A percentile compares a stretch with the other conserved stretches of the same genome.
These are phyloP conservation scores for Neotoxoptera formosana DNA, from an alignment of 1,140 invertebrate species.

Conservation along the genomic window DNA sequence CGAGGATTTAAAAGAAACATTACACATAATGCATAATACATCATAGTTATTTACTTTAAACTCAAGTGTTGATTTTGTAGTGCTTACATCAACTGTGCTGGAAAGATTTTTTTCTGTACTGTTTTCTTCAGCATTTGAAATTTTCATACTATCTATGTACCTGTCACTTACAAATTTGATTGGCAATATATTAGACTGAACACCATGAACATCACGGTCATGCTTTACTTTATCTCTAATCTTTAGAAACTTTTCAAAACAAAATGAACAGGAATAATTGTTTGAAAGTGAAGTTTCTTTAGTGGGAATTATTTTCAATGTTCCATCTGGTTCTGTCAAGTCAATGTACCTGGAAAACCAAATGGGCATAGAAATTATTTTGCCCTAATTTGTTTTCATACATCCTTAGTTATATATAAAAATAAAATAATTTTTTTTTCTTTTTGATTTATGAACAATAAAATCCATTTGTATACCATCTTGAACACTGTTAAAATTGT, in stretches of 20 bases:
- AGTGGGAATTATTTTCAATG: conserved; percentile 32
- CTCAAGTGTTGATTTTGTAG: not conserved
- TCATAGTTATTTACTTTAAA: not conserved
- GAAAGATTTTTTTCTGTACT: not conserved
- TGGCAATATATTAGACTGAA: conserved; percentile 21
- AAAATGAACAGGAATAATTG: conserved; percentile 51
- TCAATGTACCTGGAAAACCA: conserved; percentile 45
- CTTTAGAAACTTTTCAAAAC: conserved; percentile 46
- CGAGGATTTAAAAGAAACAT: not conserved
- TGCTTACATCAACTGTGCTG: not conserved
- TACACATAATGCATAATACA: conserved; percentile 16
- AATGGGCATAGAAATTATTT: conserved; percentile 41
- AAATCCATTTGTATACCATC: conserved; percentile 54
- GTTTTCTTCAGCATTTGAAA: not conserved
- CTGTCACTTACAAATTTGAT: conserved; percentile 7
- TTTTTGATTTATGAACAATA: conserved; percentile 21
- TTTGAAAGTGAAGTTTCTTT: conserved; percentile 2
- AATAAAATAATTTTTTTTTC: not conserved
- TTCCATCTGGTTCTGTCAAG: conserved; percentile 3
- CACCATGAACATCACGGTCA: conserved; percentile 41
- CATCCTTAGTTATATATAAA: conserved; percentile 1
- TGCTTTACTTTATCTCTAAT: conserved; percentile 20
- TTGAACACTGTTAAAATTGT: conserved; percentile 52
- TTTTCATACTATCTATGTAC: not conserved
- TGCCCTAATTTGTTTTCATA: conserved; percentile 42